Evolutionary conservation across 92 coral and sea anemone species (phyloP).

Genomic region (Porites evermanni): DNA sequence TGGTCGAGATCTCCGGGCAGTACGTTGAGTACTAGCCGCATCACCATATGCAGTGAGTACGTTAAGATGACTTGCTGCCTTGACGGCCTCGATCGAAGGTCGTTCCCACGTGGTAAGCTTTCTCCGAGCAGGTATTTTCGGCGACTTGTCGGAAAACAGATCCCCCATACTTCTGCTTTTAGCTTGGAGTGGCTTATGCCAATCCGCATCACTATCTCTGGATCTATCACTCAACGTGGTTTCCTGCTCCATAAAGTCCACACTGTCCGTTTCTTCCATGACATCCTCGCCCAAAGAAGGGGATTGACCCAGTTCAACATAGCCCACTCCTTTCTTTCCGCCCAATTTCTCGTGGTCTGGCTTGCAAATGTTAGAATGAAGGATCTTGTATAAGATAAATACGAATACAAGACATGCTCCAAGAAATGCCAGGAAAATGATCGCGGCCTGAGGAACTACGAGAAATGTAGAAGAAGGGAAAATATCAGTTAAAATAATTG

Average conservation of each 20-base stretch:
- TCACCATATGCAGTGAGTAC: constrained; percentile 43
- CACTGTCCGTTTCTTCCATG: constrained; percentile 21
- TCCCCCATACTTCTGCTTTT: constrained; percentile 46
- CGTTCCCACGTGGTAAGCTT: constrained; percentile 45
- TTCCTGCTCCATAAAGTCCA: constrained; percentile 15
- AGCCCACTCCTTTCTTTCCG: background rate
- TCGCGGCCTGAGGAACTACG: constrained; percentile 66
- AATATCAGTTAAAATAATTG: background rate
- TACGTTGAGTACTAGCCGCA: background rate
- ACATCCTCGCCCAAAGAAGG: constrained; percentile 9
- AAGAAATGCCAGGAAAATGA: constrained; percentile 63
- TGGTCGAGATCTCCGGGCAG: background rate
- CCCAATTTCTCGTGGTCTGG: constrained; percentile 13
- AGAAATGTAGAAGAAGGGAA: background rate
- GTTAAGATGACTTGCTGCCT: constrained; percentile 26
- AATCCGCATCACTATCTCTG: background rate
- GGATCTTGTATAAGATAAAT: constrained; percentile 47
- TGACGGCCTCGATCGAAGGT: constrained; percentile 32
- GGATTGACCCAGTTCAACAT: constrained; percentile 33
- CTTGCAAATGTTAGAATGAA: constrained; percentile 36
- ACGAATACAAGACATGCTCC: constrained; percentile 55
- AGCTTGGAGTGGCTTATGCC: background rate
- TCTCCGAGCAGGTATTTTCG: constrained; percentile 14
- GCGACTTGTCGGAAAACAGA: constrained; percentile 13
- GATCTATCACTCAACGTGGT: constrained; percentile 32